Conservation (phyloP, 2,888 invertebrate genomes). For the Leptopterna dolabrata region DNA sequence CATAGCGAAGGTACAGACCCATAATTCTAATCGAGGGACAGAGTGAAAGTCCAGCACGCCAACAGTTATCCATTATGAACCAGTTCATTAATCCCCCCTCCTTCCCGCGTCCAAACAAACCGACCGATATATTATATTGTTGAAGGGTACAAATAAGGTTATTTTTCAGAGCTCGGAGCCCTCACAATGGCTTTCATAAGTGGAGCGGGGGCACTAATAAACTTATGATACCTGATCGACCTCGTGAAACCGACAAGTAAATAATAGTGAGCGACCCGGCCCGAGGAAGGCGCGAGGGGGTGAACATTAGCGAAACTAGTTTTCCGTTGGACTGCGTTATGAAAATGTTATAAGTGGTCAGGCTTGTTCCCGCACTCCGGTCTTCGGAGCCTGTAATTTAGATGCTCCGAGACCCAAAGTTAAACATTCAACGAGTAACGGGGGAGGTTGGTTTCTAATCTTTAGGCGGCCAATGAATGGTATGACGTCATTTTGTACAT, state of each 20-base stretch:
- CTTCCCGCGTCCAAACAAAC: background rate
- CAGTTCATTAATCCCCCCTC: background rate
- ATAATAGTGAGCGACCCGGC: background rate
- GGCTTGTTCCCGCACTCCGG: background rate
- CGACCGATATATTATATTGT: background rate
- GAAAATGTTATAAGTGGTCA: slow-evolving; percentile 29
- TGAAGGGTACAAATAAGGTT: slow-evolving; percentile 27
- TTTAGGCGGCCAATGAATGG: background rate
- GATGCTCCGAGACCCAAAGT: slow-evolving; percentile 9
- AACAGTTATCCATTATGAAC: slow-evolving; percentile 2
- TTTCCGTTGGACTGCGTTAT: slow-evolving; percentile 16
- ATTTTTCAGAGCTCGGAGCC: background rate
- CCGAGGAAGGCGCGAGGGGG: background rate
- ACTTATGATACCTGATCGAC: slow-evolving; percentile 22
- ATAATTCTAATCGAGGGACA: background rate
- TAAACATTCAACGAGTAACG: slow-evolving; percentile 17
- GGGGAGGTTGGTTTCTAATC: slow-evolving; percentile 9
- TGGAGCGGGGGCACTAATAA: slow-evolving; percentile 13
- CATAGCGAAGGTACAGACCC: background rate
- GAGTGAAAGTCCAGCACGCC: background rate
- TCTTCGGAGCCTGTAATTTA: slow-evolving; percentile 26
- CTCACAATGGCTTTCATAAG: background rate
- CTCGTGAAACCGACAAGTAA: slow-evolving; percentile 26
- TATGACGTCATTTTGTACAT: background rate
- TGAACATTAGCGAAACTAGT: slow-evolving; percentile 27